Evolutionary conservation across 2,797 vertebrate genomes (phyloP).

Genomic region (Cetoscarus ocellatus): DNA sequence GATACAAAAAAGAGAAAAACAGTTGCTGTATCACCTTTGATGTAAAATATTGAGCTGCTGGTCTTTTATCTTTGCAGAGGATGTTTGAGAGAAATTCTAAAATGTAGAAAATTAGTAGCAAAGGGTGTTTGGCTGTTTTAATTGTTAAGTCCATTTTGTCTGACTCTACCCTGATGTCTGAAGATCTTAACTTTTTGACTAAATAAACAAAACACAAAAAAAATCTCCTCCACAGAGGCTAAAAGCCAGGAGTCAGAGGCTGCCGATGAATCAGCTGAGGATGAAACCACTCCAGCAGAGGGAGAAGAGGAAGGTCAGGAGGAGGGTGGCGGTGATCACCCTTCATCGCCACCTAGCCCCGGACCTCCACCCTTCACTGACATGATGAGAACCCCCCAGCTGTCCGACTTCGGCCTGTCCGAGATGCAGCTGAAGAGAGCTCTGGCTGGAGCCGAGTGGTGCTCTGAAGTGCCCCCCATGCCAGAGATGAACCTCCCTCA

Average conservation of each 20-base stretch:
- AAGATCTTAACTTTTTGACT: no score
- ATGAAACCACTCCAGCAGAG: constrained; percentile 5
- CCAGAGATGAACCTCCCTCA: constrained; percentile 61
- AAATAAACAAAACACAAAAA: neutral
- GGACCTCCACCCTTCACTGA: constrained; percentile 42
- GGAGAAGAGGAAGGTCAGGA: constrained; percentile 23
- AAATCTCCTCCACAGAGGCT: constrained; percentile 27
- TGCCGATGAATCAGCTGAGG: constrained; percentile 43
- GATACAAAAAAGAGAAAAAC: no score
- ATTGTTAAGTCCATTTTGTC: no score
- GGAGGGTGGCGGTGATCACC: constrained; percentile 8
- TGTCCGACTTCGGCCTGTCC: constrained; percentile 93
- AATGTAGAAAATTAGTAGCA: no score
- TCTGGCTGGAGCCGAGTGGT: constrained; percentile 51
- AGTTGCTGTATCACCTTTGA: no score
- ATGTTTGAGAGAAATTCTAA: no score
- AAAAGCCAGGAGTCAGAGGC: constrained; percentile 28
- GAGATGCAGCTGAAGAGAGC: constrained; percentile 83
- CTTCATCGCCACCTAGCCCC: constrained; percentile 20
- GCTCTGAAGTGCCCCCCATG: constrained; percentile 53
- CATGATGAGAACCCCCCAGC: constrained; percentile 82
- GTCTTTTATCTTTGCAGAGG: no score
- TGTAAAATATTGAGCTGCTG: no score
- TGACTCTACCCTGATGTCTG: no score
- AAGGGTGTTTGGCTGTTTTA: no score